phyloP scores from a whole-genome alignment of 2,113 vertebrate genomes.

The Tachysurus vachellii region DNA sequence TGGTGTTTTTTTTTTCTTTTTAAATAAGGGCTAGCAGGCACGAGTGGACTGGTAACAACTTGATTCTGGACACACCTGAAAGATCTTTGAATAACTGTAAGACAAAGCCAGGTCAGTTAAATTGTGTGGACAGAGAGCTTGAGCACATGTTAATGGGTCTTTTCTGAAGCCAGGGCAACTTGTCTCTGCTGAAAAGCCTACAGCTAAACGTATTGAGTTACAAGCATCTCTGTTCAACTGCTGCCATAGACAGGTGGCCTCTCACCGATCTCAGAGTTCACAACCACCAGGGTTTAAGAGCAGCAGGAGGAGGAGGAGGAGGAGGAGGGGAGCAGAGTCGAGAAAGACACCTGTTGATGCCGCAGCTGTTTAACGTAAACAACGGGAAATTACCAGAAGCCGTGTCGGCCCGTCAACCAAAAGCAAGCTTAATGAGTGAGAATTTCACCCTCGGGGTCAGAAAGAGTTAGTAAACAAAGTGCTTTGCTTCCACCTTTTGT shows the following conservation, averaged over 20 bases:
- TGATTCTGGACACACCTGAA: neutral
- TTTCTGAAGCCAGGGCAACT: slow-evolving; percentile 36
- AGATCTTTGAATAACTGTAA: neutral
- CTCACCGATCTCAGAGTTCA: slow-evolving; percentile 58
- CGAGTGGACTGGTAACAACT: neutral
- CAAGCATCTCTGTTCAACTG: slow-evolving; percentile 41
- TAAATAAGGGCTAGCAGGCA: too few species aligned
- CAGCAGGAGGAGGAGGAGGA: neutral
- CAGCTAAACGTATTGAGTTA: slow-evolving; percentile 46
- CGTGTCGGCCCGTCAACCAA: neutral
- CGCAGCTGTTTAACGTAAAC: slow-evolving; percentile 36
- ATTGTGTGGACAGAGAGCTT: neutral
- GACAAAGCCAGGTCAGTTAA: neutral
- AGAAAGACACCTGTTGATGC: slow-evolving; percentile 71
- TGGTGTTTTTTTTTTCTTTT: too few species aligned
- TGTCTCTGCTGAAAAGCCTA: slow-evolving; percentile 52
- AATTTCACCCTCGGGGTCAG: neutral
- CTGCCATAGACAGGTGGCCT: slow-evolving; percentile 57
- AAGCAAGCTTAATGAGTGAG: slow-evolving; percentile 18
- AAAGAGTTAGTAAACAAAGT: slow-evolving; percentile 34
- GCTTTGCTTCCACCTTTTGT: neutral
- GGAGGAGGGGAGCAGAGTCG: slow-evolving; percentile 20
- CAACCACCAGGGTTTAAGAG: slow-evolving; percentile 51
- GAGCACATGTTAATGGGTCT: slow-evolving; percentile 1
- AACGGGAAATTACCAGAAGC: slow-evolving; percentile 43